phyloP scores from a whole-genome alignment of 2,113 vertebrate species.

The Mustelus asterias region DNA sequence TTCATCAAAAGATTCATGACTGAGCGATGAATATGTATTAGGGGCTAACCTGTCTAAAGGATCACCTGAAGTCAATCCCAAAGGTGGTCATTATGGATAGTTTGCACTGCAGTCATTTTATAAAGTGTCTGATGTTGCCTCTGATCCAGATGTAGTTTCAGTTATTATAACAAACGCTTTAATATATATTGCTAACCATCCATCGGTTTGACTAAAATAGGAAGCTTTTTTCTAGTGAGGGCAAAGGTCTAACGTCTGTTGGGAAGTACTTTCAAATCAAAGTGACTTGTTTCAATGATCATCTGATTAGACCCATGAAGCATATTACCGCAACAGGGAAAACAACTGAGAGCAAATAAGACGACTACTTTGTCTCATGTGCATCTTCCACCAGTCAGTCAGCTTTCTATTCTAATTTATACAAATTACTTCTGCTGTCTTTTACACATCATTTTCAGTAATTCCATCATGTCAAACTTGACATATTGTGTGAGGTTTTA shows the following conservation, averaged over 20 bases:
- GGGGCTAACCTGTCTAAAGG: constrained; percentile 32
- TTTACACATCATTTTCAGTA: constrained; percentile 20
- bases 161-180: constrained; percentile 35
- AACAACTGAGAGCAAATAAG: constrained; percentile 12
- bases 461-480: constrained; percentile 4
- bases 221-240: constrained; percentile 11
- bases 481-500: neutral
- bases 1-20: neutral
- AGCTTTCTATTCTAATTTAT: neutral
- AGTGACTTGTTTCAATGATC: constrained; percentile 30
- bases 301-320: constrained; percentile 24
- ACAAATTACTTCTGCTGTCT: neutral
- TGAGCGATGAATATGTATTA: constrained; percentile 29
- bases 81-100: constrained; percentile 30
- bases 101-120: constrained; percentile 32
- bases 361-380: neutral
- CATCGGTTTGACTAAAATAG: constrained; percentile 28
- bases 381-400: neutral
- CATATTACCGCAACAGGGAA: neutral
- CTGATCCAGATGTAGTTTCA: constrained; percentile 28
- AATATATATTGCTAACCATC: constrained; percentile 16
- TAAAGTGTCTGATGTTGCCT: constrained; percentile 22
- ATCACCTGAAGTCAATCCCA: constrained; percentile 31
- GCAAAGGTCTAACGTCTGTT: constrained; percentile 21
- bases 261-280: constrained; percentile 23